Conservation (phyloP, 1,140 invertebrate genomes). For the Trichomalopsis sarcophagae region DNA sequence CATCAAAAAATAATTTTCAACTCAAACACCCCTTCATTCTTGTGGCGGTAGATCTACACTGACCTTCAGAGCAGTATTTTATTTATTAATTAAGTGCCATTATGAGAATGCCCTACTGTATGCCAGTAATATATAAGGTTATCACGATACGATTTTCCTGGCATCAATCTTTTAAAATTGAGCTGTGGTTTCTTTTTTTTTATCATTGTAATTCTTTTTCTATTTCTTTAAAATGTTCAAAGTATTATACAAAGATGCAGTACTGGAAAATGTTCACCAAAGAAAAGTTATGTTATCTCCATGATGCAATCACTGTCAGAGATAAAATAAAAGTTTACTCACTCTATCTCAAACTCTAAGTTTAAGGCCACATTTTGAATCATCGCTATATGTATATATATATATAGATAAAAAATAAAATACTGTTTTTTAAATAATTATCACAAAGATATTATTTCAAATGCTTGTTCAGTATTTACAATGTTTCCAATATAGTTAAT, state of each 20-base stretch:
- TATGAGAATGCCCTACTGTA: slow-evolving; percentile 3
- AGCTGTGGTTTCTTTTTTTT: neutral
- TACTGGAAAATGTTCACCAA: neutral
- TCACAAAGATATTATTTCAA: no score
- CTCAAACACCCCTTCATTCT: neutral
- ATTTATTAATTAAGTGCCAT: slow-evolving; percentile 14
- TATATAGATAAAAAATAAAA: neutral
- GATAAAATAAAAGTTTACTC: slow-evolving; percentile 8
- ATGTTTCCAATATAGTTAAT: no score
- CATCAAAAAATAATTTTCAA: neutral
- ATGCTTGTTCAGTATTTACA: no score
- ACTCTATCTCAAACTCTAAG: neutral
- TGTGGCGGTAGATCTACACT: neutral
- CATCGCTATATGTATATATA: no score
- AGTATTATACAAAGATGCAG: no score
- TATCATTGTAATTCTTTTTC: neutral
- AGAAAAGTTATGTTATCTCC: neutral
- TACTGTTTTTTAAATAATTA: no score
- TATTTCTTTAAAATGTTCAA: no score
- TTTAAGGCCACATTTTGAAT: slow-evolving; percentile 22
- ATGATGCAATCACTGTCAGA: slow-evolving; percentile 10
- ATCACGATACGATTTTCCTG: neutral
- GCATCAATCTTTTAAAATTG: neutral
- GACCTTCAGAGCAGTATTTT: slow-evolving; percentile 21
- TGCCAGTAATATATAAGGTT: neutral